Percentiles rank a stretch among this genome's conserved stretches.
Evolutionary conservation across 2,888 invertebrate species (phyloP).

Genomic region (Orthonevra nobilis): DNA sequence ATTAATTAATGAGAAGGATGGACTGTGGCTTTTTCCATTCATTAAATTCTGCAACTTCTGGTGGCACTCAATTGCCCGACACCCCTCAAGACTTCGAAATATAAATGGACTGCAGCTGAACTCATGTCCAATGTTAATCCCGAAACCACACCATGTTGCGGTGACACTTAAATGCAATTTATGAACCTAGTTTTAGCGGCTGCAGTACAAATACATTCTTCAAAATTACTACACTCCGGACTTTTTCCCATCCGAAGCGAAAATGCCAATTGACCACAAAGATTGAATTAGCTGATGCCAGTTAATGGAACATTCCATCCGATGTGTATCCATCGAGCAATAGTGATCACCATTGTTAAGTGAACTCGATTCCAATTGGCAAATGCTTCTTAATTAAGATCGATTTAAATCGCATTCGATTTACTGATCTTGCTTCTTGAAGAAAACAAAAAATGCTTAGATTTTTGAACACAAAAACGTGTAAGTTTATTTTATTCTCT

Average conservation of each 20-base stretch:
- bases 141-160: constrained; percentile 26
- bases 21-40: no score
- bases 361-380: constrained; percentile 43
- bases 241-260: constrained; percentile 54
- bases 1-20: no score
- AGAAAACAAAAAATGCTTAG: no score
- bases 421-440: constrained; percentile 52
- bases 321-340: not conserved
- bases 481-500: constrained; percentile 17
- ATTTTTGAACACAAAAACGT: no score
- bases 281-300: constrained; percentile 67
- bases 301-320: constrained; percentile 59
- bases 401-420: constrained; percentile 66
- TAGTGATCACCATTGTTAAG: not conserved
- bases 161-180: constrained; percentile 58
- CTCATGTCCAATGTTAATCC: constrained; percentile 27
- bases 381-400: constrained; percentile 58
- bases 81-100: constrained; percentile 5
- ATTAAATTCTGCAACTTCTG: constrained; percentile 9
- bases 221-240: constrained; percentile 16
- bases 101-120: constrained; percentile 7
- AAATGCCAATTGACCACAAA: constrained; percentile 67
- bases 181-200: constrained; percentile 14
- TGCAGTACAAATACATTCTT: constrained; percentile 6
- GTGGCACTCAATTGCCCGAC: constrained; percentile 21